Conservation (phyloP, 2,113 vertebrate species). For the Puma concolor region DNA sequence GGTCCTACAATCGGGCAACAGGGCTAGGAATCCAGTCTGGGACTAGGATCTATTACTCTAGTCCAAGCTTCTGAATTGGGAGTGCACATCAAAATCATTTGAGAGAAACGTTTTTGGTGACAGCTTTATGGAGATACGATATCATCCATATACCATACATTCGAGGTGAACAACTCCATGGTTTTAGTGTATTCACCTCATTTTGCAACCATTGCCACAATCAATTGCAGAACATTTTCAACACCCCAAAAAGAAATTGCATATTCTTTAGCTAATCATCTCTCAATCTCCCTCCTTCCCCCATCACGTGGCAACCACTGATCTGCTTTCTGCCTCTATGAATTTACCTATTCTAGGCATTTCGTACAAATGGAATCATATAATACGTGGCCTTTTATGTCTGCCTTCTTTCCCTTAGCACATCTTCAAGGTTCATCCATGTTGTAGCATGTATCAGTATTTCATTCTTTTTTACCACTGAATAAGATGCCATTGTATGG, state of each 20-base stretch:
- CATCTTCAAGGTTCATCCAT: neutral
- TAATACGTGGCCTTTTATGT: neutral
- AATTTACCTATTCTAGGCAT: neutral
- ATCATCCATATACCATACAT: neutral
- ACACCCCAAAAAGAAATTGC: neutral
- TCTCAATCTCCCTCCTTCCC: neutral
- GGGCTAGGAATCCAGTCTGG: neutral
- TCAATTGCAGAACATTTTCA: constrained; percentile 19
- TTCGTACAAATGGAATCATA: neutral
- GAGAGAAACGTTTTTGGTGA: neutral
- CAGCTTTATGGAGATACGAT: neutral
- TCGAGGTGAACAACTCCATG: neutral
- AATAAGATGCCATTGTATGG: neutral
- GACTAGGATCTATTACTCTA: neutral
- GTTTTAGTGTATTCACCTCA: neutral
- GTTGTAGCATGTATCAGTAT: neutral
- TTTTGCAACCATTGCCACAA: neutral
- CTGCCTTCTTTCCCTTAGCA: neutral
- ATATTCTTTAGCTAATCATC: neutral
- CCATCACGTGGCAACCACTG: neutral
- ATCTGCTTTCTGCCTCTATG: neutral
- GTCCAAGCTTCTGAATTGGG: neutral
- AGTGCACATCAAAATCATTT: neutral
- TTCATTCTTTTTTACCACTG: neutral
- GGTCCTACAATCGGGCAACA: neutral